Base-by-base conservation (phyloP, 2,888 invertebrate genomes). In the Alentia gelatinosa region DNA sequence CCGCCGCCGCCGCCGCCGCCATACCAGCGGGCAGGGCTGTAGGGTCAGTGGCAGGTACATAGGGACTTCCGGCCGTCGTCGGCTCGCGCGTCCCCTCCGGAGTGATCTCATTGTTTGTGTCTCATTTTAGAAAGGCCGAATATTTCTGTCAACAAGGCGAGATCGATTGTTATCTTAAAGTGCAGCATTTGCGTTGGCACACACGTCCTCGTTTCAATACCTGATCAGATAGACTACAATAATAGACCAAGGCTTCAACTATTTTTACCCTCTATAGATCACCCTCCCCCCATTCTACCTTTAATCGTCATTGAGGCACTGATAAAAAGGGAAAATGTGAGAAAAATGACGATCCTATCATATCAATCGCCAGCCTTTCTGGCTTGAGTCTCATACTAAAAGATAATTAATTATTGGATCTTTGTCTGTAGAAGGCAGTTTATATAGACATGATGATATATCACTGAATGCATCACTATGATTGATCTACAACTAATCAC, bases 101-200 rank as follows among this genome's bases (percentile, higher is more conserved):
- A 56, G 56, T 68, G 68, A 68, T 68, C 68, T 68, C 68, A 68
- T 30, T 68, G 26, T 68, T 68, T 68, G 68, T 68, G 26, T 68
- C 68, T 68, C 26, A 68, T 68, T 68, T n/a, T 68, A 68, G 68
- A 68, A 68, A 68, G 23, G 26, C 68, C 30, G 68, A 26, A 26
- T 30, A 68, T 68, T 68, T 68, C 33, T 68, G 68, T 68, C 68
- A 68, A 68, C 68, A 68, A 68, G 30, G 30, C 30, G 30, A 68
- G 12, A 56, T 56, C 56, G 56, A 56, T 56, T 56, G 23, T 56
- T 56, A 56, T 56, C 56, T 56, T 56, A 56, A 56, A 56, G 56
- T n/a, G 56, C 56, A 56, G 56, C n/a, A n/a, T n/a, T 56, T 56
- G 56, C 56, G 56, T 56, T 56, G 56, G 56, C 56, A n/a, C n/a